Base-by-base conservation (phyloP, 2,888 invertebrate genomes). In the Branchellion lobata region DNA sequence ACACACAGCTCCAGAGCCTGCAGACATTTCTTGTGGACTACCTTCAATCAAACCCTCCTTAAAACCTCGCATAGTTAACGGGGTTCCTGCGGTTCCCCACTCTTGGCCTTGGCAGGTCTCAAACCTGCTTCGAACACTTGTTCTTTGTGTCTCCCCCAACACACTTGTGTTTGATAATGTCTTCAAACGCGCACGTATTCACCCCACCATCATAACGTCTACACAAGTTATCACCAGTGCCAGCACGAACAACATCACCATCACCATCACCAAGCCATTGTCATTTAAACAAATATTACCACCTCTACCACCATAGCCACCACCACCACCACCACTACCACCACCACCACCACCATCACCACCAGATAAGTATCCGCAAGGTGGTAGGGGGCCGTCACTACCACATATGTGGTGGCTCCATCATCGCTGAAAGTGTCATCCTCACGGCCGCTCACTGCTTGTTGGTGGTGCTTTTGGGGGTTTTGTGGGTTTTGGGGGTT, bases 381-480 rank as follows among this genome's bases (percentile, higher is more conserved):
- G 57, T 77, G 36, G 40, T 77, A 3, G 24, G 36, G 11, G 57
- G 53, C 1, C 27, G 31, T n/a, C 77, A 77, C 2, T 77, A 75
- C 21, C 57, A 77, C 27, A 65, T 77, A 0, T 86, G 86, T 82
- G 86, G 85, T 0, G 86, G 85, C 1, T 84, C 84, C 51, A 83
- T 86, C 36, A 81, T 86, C 11, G 83, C 83, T 47, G 81, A 84
- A 18, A 75, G 81, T 21, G 80, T 84, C 57, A 83, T 86, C 18
- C 80, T 86, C 18, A 85, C 85, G 1, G 86, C 86, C 0, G 85
- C 86, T 0, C 86, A 86, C 76, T 86, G 86, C 51, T 76, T 77
- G 72, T 78, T 21, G 24, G 82, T 74, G 74, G 3, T 57, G 61
- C 61, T 69, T 69, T 11, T 11, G 65, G 24, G 29, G 3, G 24